Conservation (phyloP, 2,888 invertebrate genomes). For the Oxycera nigricornis region DNA sequence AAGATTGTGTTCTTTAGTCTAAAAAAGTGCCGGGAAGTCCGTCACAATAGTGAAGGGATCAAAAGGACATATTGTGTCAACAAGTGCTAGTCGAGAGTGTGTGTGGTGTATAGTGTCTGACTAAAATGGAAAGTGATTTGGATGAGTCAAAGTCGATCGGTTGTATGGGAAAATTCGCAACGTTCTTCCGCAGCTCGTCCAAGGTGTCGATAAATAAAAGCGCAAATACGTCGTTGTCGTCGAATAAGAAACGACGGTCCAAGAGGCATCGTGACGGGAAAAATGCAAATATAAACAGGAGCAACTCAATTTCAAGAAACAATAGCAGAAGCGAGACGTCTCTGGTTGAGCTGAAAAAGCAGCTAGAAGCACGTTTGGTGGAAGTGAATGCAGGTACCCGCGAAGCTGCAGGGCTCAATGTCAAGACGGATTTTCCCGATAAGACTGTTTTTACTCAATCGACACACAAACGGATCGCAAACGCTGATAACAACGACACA, state of each 20-base stretch:
- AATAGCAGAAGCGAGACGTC: conserved; percentile 43
- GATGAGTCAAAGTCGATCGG: conserved; percentile 25
- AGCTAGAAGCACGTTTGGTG: conserved; percentile 25
- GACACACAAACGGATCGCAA: conserved; percentile 12
- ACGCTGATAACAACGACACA: conserved; percentile 14
- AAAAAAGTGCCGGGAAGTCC: no score
- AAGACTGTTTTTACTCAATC: conserved; percentile 20
- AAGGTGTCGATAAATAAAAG: conserved; percentile 40
- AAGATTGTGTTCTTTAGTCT: no score
- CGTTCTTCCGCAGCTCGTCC: conserved; percentile 36
- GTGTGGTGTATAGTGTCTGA: neutral
- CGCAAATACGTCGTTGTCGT: neutral
- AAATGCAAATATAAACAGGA: neutral
- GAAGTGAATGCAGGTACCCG: neutral
- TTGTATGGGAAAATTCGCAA: conserved; percentile 39
- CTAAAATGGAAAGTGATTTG: conserved; percentile 28
- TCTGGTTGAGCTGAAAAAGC: conserved; percentile 38
- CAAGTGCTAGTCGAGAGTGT: no score
- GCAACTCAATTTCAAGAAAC: neutral
- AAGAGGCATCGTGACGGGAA: neutral
- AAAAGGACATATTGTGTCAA: neutral
- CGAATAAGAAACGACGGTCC: neutral
- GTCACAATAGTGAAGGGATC: no score
- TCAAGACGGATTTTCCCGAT: conserved; percentile 17
- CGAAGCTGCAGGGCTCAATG: neutral